A percentile compares a stretch with the other conserved stretches of the same genome.
Conservation (phyloP, 2,888 invertebrate species). For the Clitarchus hookeri region DNA sequence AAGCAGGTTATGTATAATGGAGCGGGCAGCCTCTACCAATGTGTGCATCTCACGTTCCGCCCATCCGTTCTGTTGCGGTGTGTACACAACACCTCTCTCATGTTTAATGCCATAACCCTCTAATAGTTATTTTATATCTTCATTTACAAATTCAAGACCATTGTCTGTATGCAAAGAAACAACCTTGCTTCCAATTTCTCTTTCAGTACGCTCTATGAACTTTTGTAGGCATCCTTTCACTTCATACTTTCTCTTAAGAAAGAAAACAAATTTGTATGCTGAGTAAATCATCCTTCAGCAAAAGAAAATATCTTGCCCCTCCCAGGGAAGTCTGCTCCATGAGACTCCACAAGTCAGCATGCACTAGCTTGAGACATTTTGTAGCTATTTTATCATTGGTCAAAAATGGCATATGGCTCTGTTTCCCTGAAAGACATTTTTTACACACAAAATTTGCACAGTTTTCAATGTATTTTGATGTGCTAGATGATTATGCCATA, state of each 20-base stretch:
- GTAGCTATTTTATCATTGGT: not conserved
- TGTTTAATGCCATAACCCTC: not conserved
- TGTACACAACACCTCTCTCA: constrained; percentile 2
- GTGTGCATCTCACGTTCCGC: not conserved
- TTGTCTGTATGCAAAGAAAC: not conserved
- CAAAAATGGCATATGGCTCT: not conserved
- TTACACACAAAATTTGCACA: not conserved
- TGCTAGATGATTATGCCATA: not conserved
- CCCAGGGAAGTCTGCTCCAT: constrained; percentile 6
- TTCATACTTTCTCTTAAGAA: not conserved
- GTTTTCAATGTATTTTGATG: not conserved
- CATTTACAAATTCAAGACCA: not conserved
- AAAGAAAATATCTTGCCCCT: not conserved
- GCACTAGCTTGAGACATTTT: not conserved
- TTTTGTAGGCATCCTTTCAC: not conserved
- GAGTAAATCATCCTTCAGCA: not conserved
- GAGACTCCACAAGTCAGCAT: not conserved
- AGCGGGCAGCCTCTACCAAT: not conserved
- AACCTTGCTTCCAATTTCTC: not conserved
- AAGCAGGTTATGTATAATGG: not conserved
- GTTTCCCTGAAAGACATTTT: not conserved
- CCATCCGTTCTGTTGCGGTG: not conserved
- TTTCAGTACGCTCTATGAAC: not conserved
- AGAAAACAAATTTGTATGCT: too few species aligned
- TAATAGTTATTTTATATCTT: not conserved